A percentile compares a stretch with the other conserved stretches of the same genome.
Evolutionary conservation across 2,797 vertebrate genomes (phyloP).

Genomic region (Malacoctenus gilli): DNA sequence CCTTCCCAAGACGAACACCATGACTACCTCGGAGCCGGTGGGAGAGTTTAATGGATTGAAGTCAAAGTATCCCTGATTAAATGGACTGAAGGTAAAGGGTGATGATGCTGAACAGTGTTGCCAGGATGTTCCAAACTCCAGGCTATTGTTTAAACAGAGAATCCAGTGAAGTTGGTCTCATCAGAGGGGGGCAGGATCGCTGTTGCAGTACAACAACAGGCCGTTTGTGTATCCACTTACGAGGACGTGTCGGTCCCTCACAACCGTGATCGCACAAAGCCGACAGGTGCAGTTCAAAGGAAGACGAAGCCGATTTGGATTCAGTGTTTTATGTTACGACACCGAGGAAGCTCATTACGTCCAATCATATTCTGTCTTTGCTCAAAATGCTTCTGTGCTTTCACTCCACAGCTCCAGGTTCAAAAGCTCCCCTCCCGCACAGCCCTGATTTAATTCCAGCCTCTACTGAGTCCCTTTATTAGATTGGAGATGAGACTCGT

Average conservation of each 20-base stretch:
- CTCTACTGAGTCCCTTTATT: conserved; percentile 42
- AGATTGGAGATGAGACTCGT: conserved; percentile 55
- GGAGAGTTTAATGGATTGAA: too few species aligned
- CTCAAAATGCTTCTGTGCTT: conserved; percentile 23
- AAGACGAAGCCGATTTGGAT: conserved; percentile 14
- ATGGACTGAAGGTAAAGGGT: too few species aligned
- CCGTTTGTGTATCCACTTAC: too few species aligned
- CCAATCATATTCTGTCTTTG: conserved; percentile 41
- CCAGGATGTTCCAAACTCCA: too few species aligned
- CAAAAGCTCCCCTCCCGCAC: conserved; percentile 30
- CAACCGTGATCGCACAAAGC: neutral
- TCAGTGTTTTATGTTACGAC: neutral
- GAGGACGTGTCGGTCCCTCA: neutral
- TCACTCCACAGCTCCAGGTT: conserved; percentile 18
- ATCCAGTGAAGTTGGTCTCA: too few species aligned
- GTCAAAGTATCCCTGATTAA: too few species aligned
- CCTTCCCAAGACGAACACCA: too few species aligned
- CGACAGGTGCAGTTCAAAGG: conserved; percentile 8
- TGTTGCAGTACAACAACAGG: too few species aligned
- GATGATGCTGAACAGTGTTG: too few species aligned
- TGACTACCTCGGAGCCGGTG: too few species aligned
- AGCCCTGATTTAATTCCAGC: conserved; percentile 55
- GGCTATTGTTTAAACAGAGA: too few species aligned
- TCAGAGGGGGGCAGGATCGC: too few species aligned
- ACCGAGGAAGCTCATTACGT: conserved; percentile 20